Evolutionary conservation across 2,113 vertebrate species (phyloP), one percentile per base, ranked within the genome.

Genomic region (Callionymus lyra): DNA sequence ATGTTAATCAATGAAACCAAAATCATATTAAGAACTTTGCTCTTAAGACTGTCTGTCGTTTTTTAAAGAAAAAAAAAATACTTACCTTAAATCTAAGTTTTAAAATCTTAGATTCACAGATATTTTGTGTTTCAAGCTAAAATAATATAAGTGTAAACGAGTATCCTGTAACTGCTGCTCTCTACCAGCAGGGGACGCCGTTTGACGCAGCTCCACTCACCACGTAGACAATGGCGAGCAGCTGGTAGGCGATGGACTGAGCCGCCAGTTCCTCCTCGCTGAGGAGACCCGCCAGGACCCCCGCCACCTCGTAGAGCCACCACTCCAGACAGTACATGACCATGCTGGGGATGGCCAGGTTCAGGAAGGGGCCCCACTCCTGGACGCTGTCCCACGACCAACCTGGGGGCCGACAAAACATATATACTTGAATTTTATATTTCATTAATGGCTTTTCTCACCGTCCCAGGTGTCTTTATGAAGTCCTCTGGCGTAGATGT

Each of bases 271-370:
- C 86, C n/a, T 82, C 82, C 59, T 89, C 84, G 18, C 87, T 85
- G 8, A 95, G 81, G 44, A 88, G 41, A 8, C 90, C 92, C 59
- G 89, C 77, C 41, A 94, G 80, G 72, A 92, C 90, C 31, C 82
- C 88, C 14, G 88, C 87, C 0, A 92, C 78, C 56, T 93, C 91
- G 45, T 87, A 94, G 10, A 89, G 82, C 91, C 90, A 95, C 88
- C 88, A 91, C 51, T 92, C 87, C 9, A 89, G 85, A 42, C 90
- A 94, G 19, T 81, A 16, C 90, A 91, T 94, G 31, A 93, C 50
- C 91, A 93, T 90, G 59, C 91, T 84, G 4, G 90, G 89, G 13
- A 94, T 3, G 0, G 89, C 91, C 68, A 93, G 77, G 2, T 12
- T 42, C 50, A 85, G 55, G 41, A 90, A 94, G 16, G 81, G 36